Percentiles rank a stretch among this genome's conserved stretches.
phyloP scores from a whole-genome alignment of 2,797 vertebrate genomes.

The Apodemus agrarius region DNA sequence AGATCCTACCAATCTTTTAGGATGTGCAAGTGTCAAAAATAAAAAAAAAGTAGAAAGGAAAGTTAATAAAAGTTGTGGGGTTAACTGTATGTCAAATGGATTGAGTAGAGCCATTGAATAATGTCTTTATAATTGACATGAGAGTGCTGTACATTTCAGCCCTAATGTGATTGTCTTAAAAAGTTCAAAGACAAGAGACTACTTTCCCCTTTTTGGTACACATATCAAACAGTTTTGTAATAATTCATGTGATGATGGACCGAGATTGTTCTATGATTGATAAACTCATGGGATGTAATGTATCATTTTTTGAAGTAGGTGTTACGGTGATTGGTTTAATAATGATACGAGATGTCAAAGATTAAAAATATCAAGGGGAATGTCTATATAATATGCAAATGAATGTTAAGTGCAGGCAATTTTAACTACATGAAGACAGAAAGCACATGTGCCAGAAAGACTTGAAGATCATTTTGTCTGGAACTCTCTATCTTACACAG shows the following conservation, averaged over 20 bases:
- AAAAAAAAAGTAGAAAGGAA: slow-evolving; percentile 69
- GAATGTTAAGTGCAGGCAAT: slow-evolving; percentile 74
- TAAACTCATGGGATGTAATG: slow-evolving; percentile 83
- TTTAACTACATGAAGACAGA: slow-evolving; percentile 75
- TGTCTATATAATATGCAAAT: slow-evolving; percentile 79
- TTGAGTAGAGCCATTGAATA: slow-evolving; percentile 77
- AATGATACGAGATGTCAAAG: slow-evolving; percentile 84
- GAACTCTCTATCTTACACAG: slow-evolving; percentile 15
- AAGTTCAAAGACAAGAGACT: slow-evolving; percentile 83
- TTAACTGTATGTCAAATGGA: slow-evolving; percentile 80
- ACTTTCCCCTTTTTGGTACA: slow-evolving; percentile 82
- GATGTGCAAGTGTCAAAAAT: slow-evolving; percentile 65
- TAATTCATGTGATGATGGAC: slow-evolving; percentile 85
- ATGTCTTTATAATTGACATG: slow-evolving; percentile 76
- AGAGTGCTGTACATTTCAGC: slow-evolving; percentile 75
- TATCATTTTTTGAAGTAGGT: slow-evolving; percentile 84
- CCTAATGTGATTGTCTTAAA: slow-evolving; percentile 79
- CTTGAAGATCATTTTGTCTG: slow-evolving; percentile 68
- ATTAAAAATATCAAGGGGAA: slow-evolving; percentile 77
- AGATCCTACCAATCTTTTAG: slow-evolving; percentile 59
- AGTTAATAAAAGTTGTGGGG: slow-evolving; percentile 81
- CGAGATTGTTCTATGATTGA: slow-evolving; percentile 84
- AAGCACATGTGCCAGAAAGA: slow-evolving; percentile 59
- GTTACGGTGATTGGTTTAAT: slow-evolving; percentile 84
- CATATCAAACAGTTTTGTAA: slow-evolving; percentile 84